Evolutionary conservation across 1,140 invertebrate species (phyloP), one percentile per base, ranked within the genome.

Genomic region (Apocrypta bakeri): DNA sequence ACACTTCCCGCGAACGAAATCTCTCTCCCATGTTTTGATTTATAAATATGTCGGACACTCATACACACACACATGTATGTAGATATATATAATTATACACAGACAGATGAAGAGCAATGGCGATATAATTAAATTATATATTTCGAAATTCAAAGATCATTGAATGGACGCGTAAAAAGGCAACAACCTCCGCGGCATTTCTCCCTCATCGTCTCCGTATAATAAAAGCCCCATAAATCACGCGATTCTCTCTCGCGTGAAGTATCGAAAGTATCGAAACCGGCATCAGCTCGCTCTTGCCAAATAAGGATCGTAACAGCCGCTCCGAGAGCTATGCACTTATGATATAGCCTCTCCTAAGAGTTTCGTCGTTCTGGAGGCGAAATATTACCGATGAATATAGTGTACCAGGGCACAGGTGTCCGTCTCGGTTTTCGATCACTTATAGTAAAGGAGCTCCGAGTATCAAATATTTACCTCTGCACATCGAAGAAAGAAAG

Each of bases 401-500:
- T 33, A 24, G 24, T 6, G 9, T n/a, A 11, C 37, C 37, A 40
- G 31, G 63, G 42, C 33, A 83, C 84, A 86, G 85, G 80, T 86
- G 84, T 74, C 79, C 61, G 1, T 25, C 79, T 17, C n/a, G 76
- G 42, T 29, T 80, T 86, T 86, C 84, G 84, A 86, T 86, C 84
- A 86, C 84, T 86, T 83, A 82, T 76, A 71, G n/a, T n/a, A n/a
- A n/a, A 48, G 27, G 8, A n/a, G 29, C 37, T 33, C 72, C 61
- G 78, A 75, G 81, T 83, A 84, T 84, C 83, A 87, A 86, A 86
- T 87, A 87, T 86, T 87, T 87, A 85, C 82, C 79, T 79, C 48
- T n/a, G n/a, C 69, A 72, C 24, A 7, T 42, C 40, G 40, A 64
- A 8, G 12, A 68, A 66, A n/a, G n/a, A 17, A 14, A 12, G 37